phyloP scores from a whole-genome alignment of 2,888 invertebrate genomes.

The Drosophila percnosoma region DNA sequence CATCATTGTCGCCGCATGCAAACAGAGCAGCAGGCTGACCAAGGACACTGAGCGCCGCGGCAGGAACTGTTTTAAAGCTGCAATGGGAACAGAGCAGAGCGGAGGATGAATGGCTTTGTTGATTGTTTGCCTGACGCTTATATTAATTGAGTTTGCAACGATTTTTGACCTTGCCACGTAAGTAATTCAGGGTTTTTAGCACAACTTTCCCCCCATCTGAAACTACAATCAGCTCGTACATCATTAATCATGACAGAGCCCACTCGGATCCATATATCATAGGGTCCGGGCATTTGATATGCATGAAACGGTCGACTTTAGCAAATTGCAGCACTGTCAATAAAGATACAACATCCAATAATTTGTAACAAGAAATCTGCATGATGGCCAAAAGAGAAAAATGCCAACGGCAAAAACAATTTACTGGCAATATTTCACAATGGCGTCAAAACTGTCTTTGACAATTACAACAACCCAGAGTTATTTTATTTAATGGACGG shows the following conservation, averaged over 20 bases:
- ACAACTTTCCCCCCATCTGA: slow-evolving; percentile 15
- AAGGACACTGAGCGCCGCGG: slow-evolving; percentile 50
- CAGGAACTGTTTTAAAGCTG: slow-evolving; percentile 55
- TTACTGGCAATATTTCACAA: slow-evolving; percentile 74
- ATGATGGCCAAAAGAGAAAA: slow-evolving; percentile 37
- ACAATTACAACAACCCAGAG: slow-evolving; percentile 73
- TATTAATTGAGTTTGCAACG: slow-evolving; percentile 77
- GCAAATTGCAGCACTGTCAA: slow-evolving; percentile 77
- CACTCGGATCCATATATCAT: slow-evolving; percentile 66
- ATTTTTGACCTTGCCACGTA: slow-evolving; percentile 73
- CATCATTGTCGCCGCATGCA: slow-evolving; percentile 49
- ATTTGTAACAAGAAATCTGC: slow-evolving; percentile 66
- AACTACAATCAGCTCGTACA: slow-evolving; percentile 32
- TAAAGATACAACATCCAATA: slow-evolving; percentile 66
- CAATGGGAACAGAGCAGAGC: neutral
- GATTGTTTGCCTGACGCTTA: slow-evolving; percentile 68
- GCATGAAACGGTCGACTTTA: slow-evolving; percentile 71
- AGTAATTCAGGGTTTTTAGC: slow-evolving; percentile 44
- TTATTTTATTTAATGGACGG: slow-evolving; percentile 78
- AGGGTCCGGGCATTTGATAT: slow-evolving; percentile 55
- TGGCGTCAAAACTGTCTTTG: slow-evolving; percentile 79
- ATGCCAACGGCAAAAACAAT: slow-evolving; percentile 63
- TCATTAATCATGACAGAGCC: slow-evolving; percentile 66
- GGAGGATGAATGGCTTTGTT: slow-evolving; percentile 18
- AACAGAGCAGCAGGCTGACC: slow-evolving; percentile 48